Evolutionary conservation across 2,888 invertebrate genomes (phyloP).

Genomic region (Liposcelis brunnea): DNA sequence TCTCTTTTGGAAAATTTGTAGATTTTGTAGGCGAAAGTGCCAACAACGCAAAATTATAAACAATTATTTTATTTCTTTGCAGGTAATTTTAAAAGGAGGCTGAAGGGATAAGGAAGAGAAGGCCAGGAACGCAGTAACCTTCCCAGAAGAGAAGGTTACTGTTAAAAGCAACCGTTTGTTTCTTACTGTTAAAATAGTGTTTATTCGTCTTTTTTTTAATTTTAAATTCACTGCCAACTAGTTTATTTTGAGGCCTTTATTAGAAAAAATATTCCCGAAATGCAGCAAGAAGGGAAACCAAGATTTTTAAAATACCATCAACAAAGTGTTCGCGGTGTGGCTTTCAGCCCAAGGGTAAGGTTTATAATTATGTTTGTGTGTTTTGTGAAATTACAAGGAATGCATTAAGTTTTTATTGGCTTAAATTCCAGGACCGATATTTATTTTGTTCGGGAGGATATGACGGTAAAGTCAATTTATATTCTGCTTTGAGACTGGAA

Average conservation of each 20-base stretch:
- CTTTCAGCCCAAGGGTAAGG: constrained; percentile 25
- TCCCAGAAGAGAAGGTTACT: too few relatives aligned
- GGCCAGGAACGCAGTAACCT: too few relatives aligned
- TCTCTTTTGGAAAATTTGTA: too few relatives aligned
- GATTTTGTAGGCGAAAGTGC: too few relatives aligned
- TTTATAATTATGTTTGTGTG: not conserved
- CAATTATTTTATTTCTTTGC: not conserved
- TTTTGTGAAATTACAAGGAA: too few relatives aligned
- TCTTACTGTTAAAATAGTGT: too few relatives aligned
- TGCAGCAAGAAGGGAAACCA: constrained; percentile 27
- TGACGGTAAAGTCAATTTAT: constrained; percentile 31
- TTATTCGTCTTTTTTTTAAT: too few relatives aligned
- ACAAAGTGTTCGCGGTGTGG: constrained; percentile 26
- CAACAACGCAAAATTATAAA: too few relatives aligned
- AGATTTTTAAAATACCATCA: constrained; percentile 26
- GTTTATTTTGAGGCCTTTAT: too few relatives aligned
- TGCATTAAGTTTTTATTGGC: not conserved
- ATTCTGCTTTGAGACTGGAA: constrained; percentile 27
- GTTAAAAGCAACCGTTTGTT: too few relatives aligned
- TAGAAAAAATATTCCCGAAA: constrained; percentile 15
- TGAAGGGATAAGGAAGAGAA: too few relatives aligned
- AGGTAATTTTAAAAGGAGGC: not conserved
- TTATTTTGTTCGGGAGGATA: constrained; percentile 31
- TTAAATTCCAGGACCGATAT: constrained; percentile 26
- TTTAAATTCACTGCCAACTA: too few relatives aligned